A percentile compares a stretch with the other conserved stretches of the same genome.
Evolutionary conservation across 2,113 vertebrate genomes (phyloP).

Genomic region (Microcebus jonahi): DNA sequence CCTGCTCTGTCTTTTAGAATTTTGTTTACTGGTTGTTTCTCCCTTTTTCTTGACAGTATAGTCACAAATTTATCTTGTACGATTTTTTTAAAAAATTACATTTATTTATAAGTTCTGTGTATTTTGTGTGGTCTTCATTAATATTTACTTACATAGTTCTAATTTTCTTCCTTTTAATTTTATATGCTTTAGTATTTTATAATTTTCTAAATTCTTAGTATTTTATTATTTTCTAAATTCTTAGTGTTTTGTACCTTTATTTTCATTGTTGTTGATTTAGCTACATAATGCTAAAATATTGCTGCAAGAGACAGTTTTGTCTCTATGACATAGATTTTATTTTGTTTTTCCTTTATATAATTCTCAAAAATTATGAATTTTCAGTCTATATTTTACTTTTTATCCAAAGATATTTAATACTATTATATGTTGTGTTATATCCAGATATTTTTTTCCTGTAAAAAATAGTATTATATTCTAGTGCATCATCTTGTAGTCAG

Average conservation of each 20-base stretch:
- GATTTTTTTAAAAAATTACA: background rate
- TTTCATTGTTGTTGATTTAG: background rate
- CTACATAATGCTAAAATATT: background rate
- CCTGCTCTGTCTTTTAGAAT: background rate
- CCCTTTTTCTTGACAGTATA: background rate
- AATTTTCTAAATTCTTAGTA: background rate
- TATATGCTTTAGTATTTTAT: background rate
- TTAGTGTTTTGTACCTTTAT: background rate
- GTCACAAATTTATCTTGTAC: background rate
- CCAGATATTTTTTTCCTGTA: background rate
- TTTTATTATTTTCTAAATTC: background rate
- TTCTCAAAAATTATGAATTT: background rate
- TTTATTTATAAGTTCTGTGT: background rate
- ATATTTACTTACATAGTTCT: background rate
- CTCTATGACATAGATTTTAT: background rate
- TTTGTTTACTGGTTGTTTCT: background rate
- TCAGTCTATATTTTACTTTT: background rate
- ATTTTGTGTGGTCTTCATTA: background rate
- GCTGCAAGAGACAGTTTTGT: background rate
- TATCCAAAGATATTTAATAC: background rate
- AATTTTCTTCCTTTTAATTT: background rate
- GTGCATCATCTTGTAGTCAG: background rate
- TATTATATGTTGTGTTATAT: background rate
- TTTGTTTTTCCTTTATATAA: background rate
- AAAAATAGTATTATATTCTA: background rate